Conservation (phyloP, 2,113 vertebrate species). For the Cricetomys ansorgei region DNA sequence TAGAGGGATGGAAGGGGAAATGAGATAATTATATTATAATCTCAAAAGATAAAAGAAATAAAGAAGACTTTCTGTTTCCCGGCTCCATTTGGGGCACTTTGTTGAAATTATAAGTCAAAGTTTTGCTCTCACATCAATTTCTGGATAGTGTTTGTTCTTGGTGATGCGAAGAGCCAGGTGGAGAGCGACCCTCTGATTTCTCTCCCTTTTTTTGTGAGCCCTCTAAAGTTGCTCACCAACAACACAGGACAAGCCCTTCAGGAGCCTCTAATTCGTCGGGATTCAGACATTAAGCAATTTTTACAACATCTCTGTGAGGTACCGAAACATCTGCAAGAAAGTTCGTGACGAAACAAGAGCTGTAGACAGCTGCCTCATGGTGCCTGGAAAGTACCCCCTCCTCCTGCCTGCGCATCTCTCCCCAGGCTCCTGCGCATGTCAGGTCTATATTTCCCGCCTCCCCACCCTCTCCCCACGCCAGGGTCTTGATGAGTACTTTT, state of each 20-base stretch:
- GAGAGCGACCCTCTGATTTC: background rate
- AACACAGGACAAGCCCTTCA: background rate
- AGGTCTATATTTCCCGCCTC: background rate
- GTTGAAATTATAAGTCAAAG: background rate
- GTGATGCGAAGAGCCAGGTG: background rate
- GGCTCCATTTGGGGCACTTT: background rate
- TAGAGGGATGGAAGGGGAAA: background rate
- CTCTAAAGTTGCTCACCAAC: background rate
- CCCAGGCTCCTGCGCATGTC: fast-evolving
- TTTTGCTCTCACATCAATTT: conserved; percentile 12
- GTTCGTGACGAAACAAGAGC: background rate
- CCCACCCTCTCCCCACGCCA: too few relatives aligned
- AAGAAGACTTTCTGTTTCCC: background rate
- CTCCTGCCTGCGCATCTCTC: background rate
- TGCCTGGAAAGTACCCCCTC: background rate
- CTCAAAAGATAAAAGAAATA: background rate
- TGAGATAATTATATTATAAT: background rate
- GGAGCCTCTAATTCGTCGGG: too few relatives aligned
- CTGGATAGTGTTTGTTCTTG: background rate
- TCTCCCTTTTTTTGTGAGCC: background rate
- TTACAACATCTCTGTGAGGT: background rate
- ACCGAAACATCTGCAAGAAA: background rate
- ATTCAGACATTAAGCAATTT: background rate
- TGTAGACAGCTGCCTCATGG: too few relatives aligned
- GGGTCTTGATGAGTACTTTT: background rate